These are phyloP conservation scores for Allobates femoralis DNA, from an alignment of 2,797 vertebrate genomes.

Conservation along the genomic window DNA sequence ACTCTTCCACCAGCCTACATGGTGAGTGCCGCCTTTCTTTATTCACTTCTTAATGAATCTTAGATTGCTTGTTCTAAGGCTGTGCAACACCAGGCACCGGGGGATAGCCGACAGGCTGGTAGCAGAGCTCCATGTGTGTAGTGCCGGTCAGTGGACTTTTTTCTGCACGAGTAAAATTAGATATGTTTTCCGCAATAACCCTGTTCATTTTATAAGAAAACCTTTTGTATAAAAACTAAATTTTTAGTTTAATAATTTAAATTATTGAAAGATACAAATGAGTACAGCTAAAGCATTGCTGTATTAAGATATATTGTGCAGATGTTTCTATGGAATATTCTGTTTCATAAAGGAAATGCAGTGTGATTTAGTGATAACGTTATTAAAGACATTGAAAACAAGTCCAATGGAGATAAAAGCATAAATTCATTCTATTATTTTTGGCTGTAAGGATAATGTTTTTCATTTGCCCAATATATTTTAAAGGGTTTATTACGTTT, in stretches of 20 bases:
- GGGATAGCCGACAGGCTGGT: too few species aligned
- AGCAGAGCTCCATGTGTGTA: too few species aligned
- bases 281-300: background rate
- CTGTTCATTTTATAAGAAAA: too few species aligned
- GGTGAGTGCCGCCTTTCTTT: too few species aligned
- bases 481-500: background rate
- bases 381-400: background rate
- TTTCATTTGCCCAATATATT: background rate
- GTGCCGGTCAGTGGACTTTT: too few species aligned
- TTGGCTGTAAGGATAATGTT: background rate
- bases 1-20: too few species aligned
- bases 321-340: background rate
- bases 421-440: background rate
- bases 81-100: too few species aligned
- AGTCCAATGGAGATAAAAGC: background rate
- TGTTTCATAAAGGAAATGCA: background rate
- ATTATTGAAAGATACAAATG: constrained; percentile 7
- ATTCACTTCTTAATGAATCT: too few species aligned
- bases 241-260: background rate
- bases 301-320: background rate
- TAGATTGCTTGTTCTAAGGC: too few species aligned
- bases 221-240: background rate
- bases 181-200: background rate
- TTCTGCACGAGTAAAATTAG: too few species aligned
- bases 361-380: constrained; percentile 11